phyloP scores from a whole-genome alignment of 2,888 invertebrate species.

The Drosophila anceps region DNA sequence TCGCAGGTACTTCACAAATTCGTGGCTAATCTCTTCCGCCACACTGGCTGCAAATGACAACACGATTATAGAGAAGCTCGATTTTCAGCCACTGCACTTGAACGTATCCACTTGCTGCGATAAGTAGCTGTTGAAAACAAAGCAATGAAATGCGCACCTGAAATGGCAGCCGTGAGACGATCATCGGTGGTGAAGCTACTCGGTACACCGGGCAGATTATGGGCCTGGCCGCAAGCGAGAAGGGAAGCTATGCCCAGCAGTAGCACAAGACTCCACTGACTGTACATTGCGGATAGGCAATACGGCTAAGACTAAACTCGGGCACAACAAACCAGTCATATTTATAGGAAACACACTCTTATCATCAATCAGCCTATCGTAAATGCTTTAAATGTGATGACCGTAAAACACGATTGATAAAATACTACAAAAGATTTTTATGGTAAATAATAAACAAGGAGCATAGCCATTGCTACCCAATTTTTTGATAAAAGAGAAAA shows the following conservation, averaged over 20 bases:
- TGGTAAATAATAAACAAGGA: neutral
- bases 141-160: constrained; percentile 55
- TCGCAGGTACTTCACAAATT: constrained; percentile 72
- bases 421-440: constrained; percentile 31
- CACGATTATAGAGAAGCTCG: constrained; percentile 4
- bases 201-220: constrained; percentile 58
- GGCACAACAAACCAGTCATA: constrained; percentile 12
- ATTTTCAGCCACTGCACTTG: constrained; percentile 19
- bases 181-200: constrained; percentile 55
- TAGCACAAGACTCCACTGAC: constrained; percentile 36
- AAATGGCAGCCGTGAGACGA: constrained; percentile 60
- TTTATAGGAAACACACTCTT: constrained; percentile 45
- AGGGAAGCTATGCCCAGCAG: constrained; percentile 39
- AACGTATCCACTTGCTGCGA: constrained; percentile 30
- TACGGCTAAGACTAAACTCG: constrained; percentile 39
- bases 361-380: constrained; percentile 36
- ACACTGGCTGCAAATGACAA: constrained; percentile 64
- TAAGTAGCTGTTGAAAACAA: neutral
- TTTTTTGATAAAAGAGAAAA: neutral
- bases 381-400: constrained; percentile 1
- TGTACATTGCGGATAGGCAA: constrained; percentile 38
- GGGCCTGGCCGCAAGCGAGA: constrained; percentile 35
- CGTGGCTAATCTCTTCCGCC: constrained; percentile 75
- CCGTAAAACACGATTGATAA: constrained; percentile 15
- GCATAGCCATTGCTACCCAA: neutral